Percentiles rank a stretch among this genome's conserved stretches.
Evolutionary conservation across 2,113 vertebrate species (phyloP).

Genomic region (Neotragus moschatus): DNA sequence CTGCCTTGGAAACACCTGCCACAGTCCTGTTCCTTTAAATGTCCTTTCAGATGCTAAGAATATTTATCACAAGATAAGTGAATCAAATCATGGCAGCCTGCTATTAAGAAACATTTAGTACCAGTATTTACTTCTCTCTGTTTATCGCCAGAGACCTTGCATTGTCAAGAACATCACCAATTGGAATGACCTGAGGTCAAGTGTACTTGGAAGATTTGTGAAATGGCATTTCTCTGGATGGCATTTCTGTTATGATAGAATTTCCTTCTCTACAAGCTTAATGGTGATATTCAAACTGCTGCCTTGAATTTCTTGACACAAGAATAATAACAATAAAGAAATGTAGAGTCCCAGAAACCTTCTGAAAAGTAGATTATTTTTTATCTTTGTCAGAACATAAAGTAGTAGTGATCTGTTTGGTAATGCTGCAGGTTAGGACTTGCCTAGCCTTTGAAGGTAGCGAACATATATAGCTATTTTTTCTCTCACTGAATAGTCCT

Average conservation of each 20-base stretch:
- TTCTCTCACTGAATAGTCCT: not conserved
- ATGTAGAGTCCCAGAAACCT: not conserved
- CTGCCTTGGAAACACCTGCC: conserved; percentile 4
- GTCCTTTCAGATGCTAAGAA: conserved; percentile 14
- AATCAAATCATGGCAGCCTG: not conserved
- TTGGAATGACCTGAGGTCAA: conserved; percentile 44
- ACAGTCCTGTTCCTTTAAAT: conserved; percentile 15
- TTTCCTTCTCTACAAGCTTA: conserved; percentile 46
- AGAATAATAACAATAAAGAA: not conserved
- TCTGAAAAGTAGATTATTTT: conserved; percentile 39
- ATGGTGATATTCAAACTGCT: conserved; percentile 63
- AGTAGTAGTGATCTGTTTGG: conserved; percentile 38
- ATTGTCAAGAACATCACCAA: not conserved
- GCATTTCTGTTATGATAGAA: conserved; percentile 59
- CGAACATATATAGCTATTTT: not conserved
- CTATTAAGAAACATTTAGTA: not conserved
- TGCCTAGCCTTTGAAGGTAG: not conserved
- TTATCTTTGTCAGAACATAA: not conserved
- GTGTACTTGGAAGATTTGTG: conserved; percentile 41
- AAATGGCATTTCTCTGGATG: conserved; percentile 59
- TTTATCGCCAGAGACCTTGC: not conserved
- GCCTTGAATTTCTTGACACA: conserved; percentile 57
- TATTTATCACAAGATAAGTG: not conserved
- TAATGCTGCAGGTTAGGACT: not conserved
- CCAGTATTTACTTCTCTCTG: not conserved